These are phyloP conservation scores for Coelopa pilipes DNA, from an alignment of 2,888 invertebrate genomes.

Conservation along the genomic window DNA sequence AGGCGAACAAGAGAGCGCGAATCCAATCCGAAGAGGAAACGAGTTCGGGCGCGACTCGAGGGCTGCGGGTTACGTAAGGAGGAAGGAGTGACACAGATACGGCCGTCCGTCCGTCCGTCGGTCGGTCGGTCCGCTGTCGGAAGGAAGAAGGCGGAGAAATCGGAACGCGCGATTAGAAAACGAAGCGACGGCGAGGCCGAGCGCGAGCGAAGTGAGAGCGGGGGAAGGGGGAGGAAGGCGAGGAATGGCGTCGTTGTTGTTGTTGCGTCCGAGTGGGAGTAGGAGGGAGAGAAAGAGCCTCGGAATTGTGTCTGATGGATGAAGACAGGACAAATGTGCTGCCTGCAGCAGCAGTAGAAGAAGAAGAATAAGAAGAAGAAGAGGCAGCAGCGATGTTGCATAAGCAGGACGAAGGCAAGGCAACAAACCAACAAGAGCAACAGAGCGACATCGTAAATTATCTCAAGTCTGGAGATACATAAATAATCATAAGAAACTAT, in stretches of 20 bases:
- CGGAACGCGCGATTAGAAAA: conserved; percentile 2
- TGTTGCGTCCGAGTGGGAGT: not conserved
- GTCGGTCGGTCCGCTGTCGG: too few species aligned
- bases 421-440: not conserved
- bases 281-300: not conserved
- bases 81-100: conserved; percentile 8
- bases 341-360: not conserved
- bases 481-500: not conserved
- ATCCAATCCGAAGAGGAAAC: not conserved
- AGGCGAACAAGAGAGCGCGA: too few species aligned
- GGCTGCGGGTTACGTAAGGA: conserved; percentile 22
- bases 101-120: too few species aligned
- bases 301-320: conserved; percentile 8
- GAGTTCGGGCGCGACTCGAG: not conserved
- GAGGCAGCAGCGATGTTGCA: not conserved
- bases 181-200: not conserved
- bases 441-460: not conserved
- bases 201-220: not conserved
- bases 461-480: not conserved
- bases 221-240: not conserved
- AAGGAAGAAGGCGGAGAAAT: not conserved
- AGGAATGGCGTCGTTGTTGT: not conserved
- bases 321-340: not conserved
- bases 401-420: not conserved
- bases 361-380: too few species aligned